Evolutionary conservation across 2,888 invertebrate species (phyloP), one percentile per base, ranked within the genome.

Genomic region (Drosophila tanythrix): DNA sequence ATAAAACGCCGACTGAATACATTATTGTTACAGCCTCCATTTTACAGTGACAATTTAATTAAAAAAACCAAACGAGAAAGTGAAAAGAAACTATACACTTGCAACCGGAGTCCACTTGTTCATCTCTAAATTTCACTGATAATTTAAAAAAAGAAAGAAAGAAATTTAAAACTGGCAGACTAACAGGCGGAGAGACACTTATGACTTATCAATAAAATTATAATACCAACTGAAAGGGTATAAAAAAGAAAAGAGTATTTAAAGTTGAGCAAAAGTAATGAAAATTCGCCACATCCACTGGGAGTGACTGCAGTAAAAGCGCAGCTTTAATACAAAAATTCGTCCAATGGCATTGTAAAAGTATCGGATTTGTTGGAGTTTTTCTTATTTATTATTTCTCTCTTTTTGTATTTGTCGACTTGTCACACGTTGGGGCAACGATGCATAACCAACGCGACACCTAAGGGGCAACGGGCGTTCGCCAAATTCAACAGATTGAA

Each of bases 391-490:
- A 7, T 50, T 43, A 21, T 43, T 43, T 13, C 31, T 27, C 38
- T n/a, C 3, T 25, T 56, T 55, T 31, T 57, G 11, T 55, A 13
- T 29, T 59, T 69, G 43, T 48, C 46, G 58, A 57, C 52, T 43
- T 70, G 74, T 58, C 57, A 56, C 70, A 66, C 48, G 56, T 67
- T 25, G 55, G 25, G 6, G 60, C 69, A 60, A 43, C 69, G 63
- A 72, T 79, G 80, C 78, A 79, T 76, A 76, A 48, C 76, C 61
- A 72, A 69, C 55, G 63, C 65, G 79, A 66, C 79, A 76, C 71
- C 80, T 71, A 52, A 48, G 70, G 69, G 53, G 29, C 35, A 56
- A 27, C 7, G 62, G 18, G 52, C 61, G 31, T 59, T 63, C 76
- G 43, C 36, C 51, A 64, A 76, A 66, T 70, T 65, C 71, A 76